Base-by-base conservation (phyloP, 1,140 invertebrate genomes). In the Amyelois transitella region DNA sequence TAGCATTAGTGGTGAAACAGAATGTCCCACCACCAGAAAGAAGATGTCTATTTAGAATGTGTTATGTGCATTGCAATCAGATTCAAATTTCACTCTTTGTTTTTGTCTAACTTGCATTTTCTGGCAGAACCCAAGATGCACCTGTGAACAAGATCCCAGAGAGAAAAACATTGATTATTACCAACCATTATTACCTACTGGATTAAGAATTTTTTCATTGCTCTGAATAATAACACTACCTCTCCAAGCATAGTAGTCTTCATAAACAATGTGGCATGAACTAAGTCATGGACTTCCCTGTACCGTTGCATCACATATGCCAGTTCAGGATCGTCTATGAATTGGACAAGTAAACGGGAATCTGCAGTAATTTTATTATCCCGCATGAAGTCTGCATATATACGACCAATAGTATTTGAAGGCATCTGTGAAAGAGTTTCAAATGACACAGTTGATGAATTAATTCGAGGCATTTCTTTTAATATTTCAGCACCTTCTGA, bases 291-390 rank as follows among this genome's bases (percentile, higher is more conserved):
- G 14, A 95, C 94, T 89, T 99, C 97, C 63, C 98, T 92, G 82
- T 99, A 99, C 43, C 98, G 90, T 86, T 98, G 96, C 94, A 99
- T 98, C 2, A 99, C 94, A 89, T 99, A 99, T 17, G 97, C 96
- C 51, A 98, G 85, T 60, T 98, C 94, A 4, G 93, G 85, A 87
- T 99, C 95, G 72, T 97, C 93, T 21, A 99, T 91, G 88, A 99
- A 99, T 68, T 95, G 93, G 0, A 99, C 97, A 24, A 93, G 90
- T 60, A 93, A 86, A 65, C 98, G 91, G 25, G 95, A 94, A 90
- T 99, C 98, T 3, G 98, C 97, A 12, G 95, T 96, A n/a, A 99
- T 96, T 69, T 95, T 92, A 85, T 97, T 96, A 51, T 91, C 89
- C 43, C 90, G 86, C 53, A 99, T 90, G 88, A 98, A 99, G 57